phyloP scores from a whole-genome alignment of 2,888 invertebrate species.

The Podabrus alpinus region DNA sequence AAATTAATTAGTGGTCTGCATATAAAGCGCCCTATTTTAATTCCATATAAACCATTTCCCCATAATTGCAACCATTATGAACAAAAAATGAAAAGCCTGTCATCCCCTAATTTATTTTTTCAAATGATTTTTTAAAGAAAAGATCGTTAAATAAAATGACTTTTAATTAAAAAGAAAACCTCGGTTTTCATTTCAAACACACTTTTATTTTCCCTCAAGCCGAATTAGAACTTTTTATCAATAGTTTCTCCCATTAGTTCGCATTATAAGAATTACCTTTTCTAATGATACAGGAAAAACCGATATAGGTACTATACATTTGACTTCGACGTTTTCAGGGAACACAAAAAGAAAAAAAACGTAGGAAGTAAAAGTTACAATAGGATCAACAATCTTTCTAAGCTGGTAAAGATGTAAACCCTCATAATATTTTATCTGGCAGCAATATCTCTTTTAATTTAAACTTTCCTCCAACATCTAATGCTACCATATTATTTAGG shows the following conservation, averaged over 20 bases:
- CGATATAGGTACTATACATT: neutral
- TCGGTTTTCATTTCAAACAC: neutral
- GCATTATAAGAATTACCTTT: neutral
- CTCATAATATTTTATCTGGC: neutral
- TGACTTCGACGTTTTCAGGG: neutral
- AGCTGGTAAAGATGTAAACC: neutral
- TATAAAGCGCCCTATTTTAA: neutral
- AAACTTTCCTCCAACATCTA: neutral
- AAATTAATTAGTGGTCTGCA: neutral
- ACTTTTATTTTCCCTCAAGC: neutral
- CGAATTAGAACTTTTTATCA: neutral
- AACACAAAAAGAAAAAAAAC: neutral
- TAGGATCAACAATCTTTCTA: neutral
- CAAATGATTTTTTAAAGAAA: neutral
- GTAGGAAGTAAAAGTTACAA: neutral
- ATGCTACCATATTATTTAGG: neutral
- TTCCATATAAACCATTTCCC: neutral
- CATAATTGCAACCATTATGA: neutral
- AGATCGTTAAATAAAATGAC: neutral
- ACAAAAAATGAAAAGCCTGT: neutral
- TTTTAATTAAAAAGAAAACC: neutral
- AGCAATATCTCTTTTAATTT: neutral
- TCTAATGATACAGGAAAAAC: neutral
- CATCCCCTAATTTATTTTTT: conserved; percentile 1
- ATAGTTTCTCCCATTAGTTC: neutral